phyloP scores from a whole-genome alignment of 2,113 vertebrate genomes.

The Diphyllodes magnificus region DNA sequence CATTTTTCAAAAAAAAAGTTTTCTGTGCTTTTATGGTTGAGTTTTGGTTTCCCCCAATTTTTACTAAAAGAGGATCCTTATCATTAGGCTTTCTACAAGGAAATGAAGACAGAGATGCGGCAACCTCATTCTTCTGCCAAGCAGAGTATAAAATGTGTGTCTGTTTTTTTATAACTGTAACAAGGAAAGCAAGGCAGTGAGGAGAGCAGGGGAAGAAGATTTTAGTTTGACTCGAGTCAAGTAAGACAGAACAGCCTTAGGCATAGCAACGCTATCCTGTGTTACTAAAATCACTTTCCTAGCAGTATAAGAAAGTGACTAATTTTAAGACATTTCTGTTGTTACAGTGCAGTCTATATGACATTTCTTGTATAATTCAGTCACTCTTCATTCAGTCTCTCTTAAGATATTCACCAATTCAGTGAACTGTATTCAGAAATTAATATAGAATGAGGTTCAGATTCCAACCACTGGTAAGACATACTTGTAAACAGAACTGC shows the following conservation, averaged over 20 bases:
- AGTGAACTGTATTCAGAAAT: not conserved
- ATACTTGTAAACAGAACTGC: accelerated
- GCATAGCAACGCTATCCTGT: not conserved
- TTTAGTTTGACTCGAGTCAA: not conserved
- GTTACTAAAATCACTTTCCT: not conserved
- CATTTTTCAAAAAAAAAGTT: not conserved
- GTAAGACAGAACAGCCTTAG: slow-evolving; percentile 17
- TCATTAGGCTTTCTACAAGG: not conserved
- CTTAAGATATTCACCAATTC: not conserved
- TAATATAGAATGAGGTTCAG: not conserved
- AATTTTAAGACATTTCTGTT: not conserved
- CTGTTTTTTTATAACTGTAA: not conserved
- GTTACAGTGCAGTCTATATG: not conserved
- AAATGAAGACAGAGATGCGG: not conserved
- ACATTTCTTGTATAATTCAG: not conserved
- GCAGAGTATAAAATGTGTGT: not conserved
- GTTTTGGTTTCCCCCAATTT: accelerated
- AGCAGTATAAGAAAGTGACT: not conserved
- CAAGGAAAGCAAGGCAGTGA: not conserved
- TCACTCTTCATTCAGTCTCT: not conserved
- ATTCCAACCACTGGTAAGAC: not conserved
- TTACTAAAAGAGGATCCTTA: not conserved
- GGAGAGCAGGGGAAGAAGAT: not conserved
- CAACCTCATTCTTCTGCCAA: not conserved
- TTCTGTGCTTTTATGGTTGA: not conserved